Conservation (phyloP, 2,113 vertebrate genomes). For the Microtus pennsylvanicus region DNA sequence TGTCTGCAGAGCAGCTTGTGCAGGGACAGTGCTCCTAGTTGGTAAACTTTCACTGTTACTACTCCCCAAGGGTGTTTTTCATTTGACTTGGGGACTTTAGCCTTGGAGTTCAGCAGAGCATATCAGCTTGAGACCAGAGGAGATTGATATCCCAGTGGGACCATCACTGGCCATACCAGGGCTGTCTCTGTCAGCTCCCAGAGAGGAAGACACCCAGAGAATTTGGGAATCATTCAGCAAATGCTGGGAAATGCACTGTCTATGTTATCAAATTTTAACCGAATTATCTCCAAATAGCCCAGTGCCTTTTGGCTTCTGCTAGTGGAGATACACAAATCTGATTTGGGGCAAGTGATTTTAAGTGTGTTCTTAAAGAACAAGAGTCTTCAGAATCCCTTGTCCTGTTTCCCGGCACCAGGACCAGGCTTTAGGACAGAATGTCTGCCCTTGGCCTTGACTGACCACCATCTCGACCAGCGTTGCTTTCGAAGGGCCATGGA, state of each 20-base stretch:
- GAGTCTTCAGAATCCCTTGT: background rate
- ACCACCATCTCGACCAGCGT: rapidly evolving
- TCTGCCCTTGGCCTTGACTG: background rate
- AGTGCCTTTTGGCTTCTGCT: background rate
- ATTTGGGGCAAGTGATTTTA: conserved; percentile 1
- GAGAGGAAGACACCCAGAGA: background rate
- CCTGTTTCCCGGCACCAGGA: background rate
- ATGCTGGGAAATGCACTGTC: background rate
- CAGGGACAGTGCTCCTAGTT: too few species aligned
- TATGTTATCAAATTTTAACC: background rate
- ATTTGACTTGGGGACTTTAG: rapidly evolving
- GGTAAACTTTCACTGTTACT: background rate
- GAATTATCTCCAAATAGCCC: background rate
- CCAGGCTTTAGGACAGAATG: background rate
- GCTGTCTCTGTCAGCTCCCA: background rate
- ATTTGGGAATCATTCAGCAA: background rate
- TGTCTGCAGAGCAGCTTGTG: background rate
- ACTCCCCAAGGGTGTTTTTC: background rate
- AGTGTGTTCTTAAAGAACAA: background rate
- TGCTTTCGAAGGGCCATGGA: background rate
- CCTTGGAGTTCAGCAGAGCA: background rate
- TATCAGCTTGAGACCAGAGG: background rate
- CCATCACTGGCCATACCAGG: background rate
- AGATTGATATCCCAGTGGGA: background rate
- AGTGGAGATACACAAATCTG: conserved; percentile 7